A percentile compares a stretch with the other conserved stretches of the same genome.
These are phyloP conservation scores for Pantherophis guttatus DNA, from an alignment of 2,113 vertebrate genomes.

Conservation along the genomic window DNA sequence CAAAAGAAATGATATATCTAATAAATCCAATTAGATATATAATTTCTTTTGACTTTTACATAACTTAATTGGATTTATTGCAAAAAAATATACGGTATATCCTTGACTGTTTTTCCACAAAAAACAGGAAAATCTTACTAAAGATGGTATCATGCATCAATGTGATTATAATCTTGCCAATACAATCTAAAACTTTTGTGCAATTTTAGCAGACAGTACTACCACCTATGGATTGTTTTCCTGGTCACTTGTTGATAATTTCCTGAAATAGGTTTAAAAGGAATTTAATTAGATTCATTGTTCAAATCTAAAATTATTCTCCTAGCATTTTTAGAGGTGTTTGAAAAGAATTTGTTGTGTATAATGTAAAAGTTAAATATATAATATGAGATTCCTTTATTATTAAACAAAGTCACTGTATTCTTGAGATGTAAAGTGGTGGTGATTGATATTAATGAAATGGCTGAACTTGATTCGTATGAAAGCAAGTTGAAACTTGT, in stretches of 20 bases:
- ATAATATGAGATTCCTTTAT: background rate
- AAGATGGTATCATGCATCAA: background rate
- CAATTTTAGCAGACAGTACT: background rate
- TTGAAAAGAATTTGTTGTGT: background rate
- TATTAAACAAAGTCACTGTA: background rate
- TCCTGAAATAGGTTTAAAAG: background rate
- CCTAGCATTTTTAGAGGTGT: background rate
- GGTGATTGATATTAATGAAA: background rate
- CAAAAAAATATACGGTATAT: background rate
- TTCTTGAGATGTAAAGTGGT: background rate
- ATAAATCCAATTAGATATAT: background rate
- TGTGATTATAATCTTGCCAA: background rate
- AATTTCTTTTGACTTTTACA: too few relatives aligned
- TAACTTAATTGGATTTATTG: too few relatives aligned
- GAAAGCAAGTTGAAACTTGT: background rate
- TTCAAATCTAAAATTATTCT: background rate
- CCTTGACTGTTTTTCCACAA: background rate
- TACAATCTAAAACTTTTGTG: background rate
- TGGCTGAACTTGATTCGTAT: background rate
- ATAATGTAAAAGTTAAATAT: background rate
- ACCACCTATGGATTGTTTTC: background rate
- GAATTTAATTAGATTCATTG: background rate
- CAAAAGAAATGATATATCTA: background rate
- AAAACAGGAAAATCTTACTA: background rate
- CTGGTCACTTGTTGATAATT: background rate